Evolutionary conservation across 2,113 vertebrate genomes (phyloP).

Genomic region (Neodon shergylaensis): DNA sequence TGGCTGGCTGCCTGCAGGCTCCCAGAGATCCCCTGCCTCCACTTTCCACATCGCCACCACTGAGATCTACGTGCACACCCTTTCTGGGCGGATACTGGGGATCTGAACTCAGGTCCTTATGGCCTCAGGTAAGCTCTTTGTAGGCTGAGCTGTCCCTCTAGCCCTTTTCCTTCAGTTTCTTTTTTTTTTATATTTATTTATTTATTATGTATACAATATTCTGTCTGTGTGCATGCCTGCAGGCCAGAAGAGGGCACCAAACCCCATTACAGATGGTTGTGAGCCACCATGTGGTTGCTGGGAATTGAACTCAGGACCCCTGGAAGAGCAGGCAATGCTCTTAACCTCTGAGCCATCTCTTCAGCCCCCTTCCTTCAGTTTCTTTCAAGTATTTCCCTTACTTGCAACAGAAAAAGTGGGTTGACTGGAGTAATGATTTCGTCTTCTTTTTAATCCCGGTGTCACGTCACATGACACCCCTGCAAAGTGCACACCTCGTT

Average conservation of each 20-base stretch:
- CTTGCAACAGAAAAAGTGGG: not conserved
- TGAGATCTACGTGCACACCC: not conserved
- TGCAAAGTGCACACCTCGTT: fast-evolving
- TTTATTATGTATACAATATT: no score
- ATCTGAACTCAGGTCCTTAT: not conserved
- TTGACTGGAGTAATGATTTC: no score
- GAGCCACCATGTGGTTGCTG: no score
- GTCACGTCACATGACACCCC: fast-evolving
- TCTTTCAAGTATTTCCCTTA: not conserved
- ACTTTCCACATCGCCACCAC: not conserved
- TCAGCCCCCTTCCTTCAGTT: not conserved
- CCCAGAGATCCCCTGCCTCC: not conserved
- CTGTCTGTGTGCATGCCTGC: no score
- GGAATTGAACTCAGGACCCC: no score
- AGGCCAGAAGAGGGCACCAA: no score
- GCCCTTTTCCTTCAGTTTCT: not conserved
- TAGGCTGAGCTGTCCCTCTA: not conserved
- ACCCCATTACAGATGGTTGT: no score
- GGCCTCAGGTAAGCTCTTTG: not conserved
- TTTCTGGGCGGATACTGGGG: not conserved
- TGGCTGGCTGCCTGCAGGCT: not conserved
- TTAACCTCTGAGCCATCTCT: no score
- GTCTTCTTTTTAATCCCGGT: not conserved
- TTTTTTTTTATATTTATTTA: no score
- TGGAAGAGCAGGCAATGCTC: no score